These are phyloP conservation scores for Rattus norvegicus DNA, from an alignment of 2,113 vertebrate species.

Conservation along the genomic window DNA sequence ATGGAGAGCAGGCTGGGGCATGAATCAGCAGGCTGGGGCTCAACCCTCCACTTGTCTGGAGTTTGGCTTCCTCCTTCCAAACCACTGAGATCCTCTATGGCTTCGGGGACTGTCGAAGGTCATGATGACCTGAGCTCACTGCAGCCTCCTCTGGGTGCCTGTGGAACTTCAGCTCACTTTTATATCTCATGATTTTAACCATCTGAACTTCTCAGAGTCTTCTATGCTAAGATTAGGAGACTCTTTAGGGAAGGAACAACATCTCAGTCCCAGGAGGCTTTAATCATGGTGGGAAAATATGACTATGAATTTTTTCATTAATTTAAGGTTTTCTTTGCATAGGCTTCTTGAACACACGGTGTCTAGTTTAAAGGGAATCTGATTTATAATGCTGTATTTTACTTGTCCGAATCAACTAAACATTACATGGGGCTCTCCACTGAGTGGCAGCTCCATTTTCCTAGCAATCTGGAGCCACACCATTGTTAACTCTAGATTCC, in stretches of 20 bases:
- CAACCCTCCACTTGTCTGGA: neutral
- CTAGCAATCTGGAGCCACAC: neutral
- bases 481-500: neutral
- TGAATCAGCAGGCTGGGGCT: neutral
- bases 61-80: neutral
- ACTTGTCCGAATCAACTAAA: neutral
- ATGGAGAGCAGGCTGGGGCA: slow-evolving; percentile 1
- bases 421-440: neutral
- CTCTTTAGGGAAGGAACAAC: slow-evolving; percentile 36
- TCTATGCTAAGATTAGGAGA: neutral
- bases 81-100: neutral
- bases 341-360: neutral
- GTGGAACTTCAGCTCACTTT: neutral
- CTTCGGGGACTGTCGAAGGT: neutral
- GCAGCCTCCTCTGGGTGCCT: neutral
- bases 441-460: neutral
- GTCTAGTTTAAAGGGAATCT: neutral
- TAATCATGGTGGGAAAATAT: neutral
- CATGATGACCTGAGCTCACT: neutral
- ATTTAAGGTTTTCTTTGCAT: neutral
- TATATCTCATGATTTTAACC: neutral
- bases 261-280: slow-evolving; percentile 21
- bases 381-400: neutral
- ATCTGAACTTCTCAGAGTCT: slow-evolving; percentile 24
- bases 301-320: neutral